Base-by-base conservation (phyloP, 1,140 invertebrate species). In the Cyphomyrmex costatus region DNA sequence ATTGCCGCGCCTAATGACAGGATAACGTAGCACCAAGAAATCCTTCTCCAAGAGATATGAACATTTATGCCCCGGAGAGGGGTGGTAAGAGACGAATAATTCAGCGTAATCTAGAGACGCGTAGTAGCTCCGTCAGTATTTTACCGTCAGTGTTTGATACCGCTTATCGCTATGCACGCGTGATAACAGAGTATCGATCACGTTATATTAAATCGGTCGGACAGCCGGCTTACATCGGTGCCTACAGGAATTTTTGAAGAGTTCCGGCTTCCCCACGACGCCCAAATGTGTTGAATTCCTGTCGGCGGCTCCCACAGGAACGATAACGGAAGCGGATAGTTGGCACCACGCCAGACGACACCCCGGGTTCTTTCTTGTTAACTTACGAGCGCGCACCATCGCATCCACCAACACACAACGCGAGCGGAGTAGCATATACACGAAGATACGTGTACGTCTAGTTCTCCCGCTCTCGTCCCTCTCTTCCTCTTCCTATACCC, bases 401-500 rank as follows among this genome's bases (percentile, higher is more conserved):
- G 24, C 46, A 56, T 53, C 8, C 27, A 33, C 27, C 27, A 36
- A 63, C 56, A 63, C 56, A 46, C 36, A 19, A 14, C 12, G 12
- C 61, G n/a, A 51, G 24, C 21, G 5, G 8, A 63, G 65, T 36
- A 46, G 65, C 33, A 46, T 51, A 12, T 58, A 46, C 53, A 19
- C 16, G 24, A 0, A 16, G 5, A 65, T 79, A 74, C 27, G 51
- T 79, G 73, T 65, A 46, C 12, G 42, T 76, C 42, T 85, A 46
- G 16, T 30, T 84, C 30, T 65, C 78, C 91, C 92, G 68, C 46
- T 56, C 33, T 83, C 36, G 70, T 91, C 92, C 92, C 90, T 77
- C 77, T 30, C 49, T 71, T 66, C 91, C 92, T 92, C 90, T 83
- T 79, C 92, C 93, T 92, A 90, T 74, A 79, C 85, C 86, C 76